Percentiles rank a stretch among this genome's conserved stretches.
Evolutionary conservation across 2,797 vertebrate genomes (phyloP).

Genomic region (Gambusia yucatana): DNA sequence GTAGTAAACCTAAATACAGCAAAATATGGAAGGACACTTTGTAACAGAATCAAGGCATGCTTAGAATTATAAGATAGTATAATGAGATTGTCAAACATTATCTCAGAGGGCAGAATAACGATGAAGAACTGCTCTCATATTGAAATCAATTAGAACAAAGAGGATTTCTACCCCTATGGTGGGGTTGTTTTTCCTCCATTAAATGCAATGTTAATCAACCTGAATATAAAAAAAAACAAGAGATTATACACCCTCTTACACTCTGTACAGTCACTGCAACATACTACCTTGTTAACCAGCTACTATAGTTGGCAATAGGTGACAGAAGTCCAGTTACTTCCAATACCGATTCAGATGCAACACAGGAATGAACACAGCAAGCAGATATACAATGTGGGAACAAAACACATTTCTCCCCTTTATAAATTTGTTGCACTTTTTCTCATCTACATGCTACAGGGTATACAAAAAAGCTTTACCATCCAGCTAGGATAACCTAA

Average conservation of each 20-base stretch:
- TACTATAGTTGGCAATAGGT: neutral
- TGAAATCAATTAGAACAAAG: slow-evolving; percentile 60
- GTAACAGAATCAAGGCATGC: slow-evolving; percentile 35
- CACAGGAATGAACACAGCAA: neutral
- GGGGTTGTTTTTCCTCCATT: slow-evolving; percentile 12
- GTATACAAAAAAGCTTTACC: neutral
- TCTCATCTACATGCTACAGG: neutral
- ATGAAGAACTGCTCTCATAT: slow-evolving; percentile 55
- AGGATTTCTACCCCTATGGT: slow-evolving; percentile 45
- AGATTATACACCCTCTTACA: slow-evolving; percentile 4
- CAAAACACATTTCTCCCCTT: neutral
- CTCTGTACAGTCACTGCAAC: neutral
- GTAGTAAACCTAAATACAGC: slow-evolving; percentile 4
- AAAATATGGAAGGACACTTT: slow-evolving; percentile 58
- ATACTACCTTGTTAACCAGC: neutral
- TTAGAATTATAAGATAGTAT: slow-evolving; percentile 56
- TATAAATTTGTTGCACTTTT: neutral
- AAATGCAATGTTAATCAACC: slow-evolving; percentile 26
- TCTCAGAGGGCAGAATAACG: slow-evolving; percentile 60
- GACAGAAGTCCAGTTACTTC: neutral
- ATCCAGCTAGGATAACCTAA: neutral
- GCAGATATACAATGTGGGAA: neutral
- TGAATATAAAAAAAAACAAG: slow-evolving; percentile 17
- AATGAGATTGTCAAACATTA: slow-evolving; percentile 68
- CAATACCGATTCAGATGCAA: neutral